A percentile compares a stretch with the other conserved stretches of the same genome.
Conservation (phyloP, 2,797 vertebrate species). For the Spinibarbus caldwelli region DNA sequence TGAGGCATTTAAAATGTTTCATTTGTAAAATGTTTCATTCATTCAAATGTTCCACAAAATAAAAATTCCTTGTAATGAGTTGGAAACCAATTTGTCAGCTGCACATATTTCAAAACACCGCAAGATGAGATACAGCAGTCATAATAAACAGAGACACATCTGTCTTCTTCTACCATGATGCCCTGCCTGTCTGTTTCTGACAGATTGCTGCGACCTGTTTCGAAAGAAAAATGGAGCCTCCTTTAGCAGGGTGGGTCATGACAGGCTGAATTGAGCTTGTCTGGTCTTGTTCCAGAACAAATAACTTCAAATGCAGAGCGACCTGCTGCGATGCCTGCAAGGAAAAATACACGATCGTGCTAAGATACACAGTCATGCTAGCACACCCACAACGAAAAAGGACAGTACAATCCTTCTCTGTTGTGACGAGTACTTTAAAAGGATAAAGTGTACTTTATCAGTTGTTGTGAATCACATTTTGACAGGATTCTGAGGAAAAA, state of each 20-base stretch:
- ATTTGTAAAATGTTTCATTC: neutral
- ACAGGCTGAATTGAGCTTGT: constrained; percentile 57
- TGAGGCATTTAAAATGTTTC: neutral
- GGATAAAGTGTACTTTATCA: neutral
- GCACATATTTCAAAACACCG: constrained; percentile 24
- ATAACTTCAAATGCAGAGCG: constrained; percentile 17
- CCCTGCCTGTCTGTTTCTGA: too few relatives aligned
- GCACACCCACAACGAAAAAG: constrained; percentile 41
- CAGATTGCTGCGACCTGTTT: constrained; percentile 52
- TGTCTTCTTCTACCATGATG: constrained; percentile 16
- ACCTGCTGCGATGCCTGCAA: constrained; percentile 23
- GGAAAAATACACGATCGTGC: constrained; percentile 25
- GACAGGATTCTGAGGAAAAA: neutral
- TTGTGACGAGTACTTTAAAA: neutral
- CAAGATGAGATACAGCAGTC: neutral
- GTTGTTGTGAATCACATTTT: neutral
- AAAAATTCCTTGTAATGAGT: constrained; percentile 14
- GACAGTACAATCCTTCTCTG: constrained; percentile 15
- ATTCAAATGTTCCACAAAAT: neutral
- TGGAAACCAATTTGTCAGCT: constrained; percentile 35
- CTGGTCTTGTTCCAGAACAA: constrained; percentile 66
- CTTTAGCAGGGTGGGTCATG: constrained; percentile 38
- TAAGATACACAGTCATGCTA: neutral
- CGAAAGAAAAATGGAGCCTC: constrained; percentile 38
- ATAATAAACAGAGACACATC: constrained; percentile 1